phyloP scores from a whole-genome alignment of 2,113 vertebrate genomes.

The Phasianus colchicus region DNA sequence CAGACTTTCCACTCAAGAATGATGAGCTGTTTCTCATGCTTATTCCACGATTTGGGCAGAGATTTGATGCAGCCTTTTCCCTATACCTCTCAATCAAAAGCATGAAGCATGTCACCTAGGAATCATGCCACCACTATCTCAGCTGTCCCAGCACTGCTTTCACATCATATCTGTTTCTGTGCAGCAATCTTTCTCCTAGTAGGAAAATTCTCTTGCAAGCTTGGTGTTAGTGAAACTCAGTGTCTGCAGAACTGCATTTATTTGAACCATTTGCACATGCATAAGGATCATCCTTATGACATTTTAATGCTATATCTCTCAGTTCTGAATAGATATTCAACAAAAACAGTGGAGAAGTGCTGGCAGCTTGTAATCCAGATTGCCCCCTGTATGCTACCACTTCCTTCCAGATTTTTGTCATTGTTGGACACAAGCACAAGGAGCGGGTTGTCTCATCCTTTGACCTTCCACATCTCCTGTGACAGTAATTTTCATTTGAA shows the following conservation, averaged over 20 bases:
- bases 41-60: not conserved
- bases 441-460: not conserved
- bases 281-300: not conserved
- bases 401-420: slow-evolving; percentile 45
- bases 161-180: not conserved
- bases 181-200: not conserved
- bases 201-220: not conserved
- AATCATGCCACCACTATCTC: not conserved
- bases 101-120: not conserved
- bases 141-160: not conserved
- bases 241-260: not conserved
- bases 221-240: not conserved
- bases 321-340: not conserved
- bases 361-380: not conserved
- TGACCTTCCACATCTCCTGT: slow-evolving; percentile 15
- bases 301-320: not conserved
- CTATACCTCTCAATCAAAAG: not conserved
- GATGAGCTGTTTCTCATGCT: not conserved
- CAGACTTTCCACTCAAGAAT: not conserved
- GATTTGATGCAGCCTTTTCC: not conserved
- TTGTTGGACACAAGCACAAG: slow-evolving; percentile 1
- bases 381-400: not conserved
- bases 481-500: slow-evolving; percentile 21
- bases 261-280: not conserved
- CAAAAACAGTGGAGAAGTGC: not conserved